Evolutionary conservation across 2,888 invertebrate species (phyloP).

Genomic region (Candidula unifasciata): DNA sequence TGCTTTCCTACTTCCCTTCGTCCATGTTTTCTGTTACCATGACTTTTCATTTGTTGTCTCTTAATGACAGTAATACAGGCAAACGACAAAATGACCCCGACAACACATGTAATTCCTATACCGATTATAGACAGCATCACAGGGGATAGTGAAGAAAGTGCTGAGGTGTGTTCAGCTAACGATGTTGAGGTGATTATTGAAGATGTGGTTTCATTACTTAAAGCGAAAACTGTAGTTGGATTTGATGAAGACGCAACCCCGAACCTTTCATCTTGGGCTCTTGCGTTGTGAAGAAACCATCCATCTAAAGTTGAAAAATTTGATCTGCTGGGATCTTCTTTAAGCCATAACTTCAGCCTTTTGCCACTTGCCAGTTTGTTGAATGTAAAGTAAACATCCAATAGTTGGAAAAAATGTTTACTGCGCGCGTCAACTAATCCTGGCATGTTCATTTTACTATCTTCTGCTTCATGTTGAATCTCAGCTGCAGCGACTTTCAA

Average conservation of each 20-base stretch:
- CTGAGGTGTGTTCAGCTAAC: not conserved
- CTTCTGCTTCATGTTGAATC: constrained; percentile 15
- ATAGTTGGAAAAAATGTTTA: not conserved
- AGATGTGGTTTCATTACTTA: too few relatives aligned
- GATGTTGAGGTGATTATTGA: not conserved
- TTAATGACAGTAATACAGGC: not conserved
- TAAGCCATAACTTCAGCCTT: not conserved
- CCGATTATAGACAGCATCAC: not conserved
- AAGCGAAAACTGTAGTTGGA: not conserved
- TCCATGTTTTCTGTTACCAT: not conserved
- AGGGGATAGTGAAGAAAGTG: not conserved
- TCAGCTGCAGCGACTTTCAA: too few relatives aligned
- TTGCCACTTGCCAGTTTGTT: not conserved
- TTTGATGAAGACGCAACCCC: not conserved
- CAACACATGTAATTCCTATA: not conserved
- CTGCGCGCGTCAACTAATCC: not conserved
- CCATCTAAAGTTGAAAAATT: not conserved
- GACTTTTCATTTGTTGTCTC: not conserved
- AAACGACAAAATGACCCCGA: not conserved
- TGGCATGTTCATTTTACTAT: not conserved
- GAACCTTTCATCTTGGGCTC: not conserved
- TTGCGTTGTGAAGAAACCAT: not conserved
- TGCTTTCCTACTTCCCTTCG: not conserved
- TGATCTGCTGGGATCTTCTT: not conserved
- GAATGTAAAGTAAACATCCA: not conserved